Evolutionary conservation across 2,113 vertebrate genomes (phyloP), one percentile per base, ranked within the genome.

Genomic region (Microtus montanus): DNA sequence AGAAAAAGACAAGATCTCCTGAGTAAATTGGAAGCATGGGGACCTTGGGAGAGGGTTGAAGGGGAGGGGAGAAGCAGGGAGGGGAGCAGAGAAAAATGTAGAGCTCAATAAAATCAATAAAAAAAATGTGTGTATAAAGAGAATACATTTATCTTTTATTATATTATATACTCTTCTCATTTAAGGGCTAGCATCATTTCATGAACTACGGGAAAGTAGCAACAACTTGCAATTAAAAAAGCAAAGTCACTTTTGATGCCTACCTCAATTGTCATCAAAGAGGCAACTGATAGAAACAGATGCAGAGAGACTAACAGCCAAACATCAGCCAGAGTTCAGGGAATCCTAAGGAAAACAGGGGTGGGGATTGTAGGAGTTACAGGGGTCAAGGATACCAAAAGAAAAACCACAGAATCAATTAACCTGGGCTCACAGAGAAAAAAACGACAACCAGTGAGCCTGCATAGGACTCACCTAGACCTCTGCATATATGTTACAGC

Each of bases 151-250:
- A 91, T 86, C 26, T 10, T 28, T 93, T 95, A 90, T 52, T 64
- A 80, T 14, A 71, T 78, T 41, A 91, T 77, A 74, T 61, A 80
- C 24, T 91, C 49, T 68, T 87, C 12, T 41, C 74, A 5, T 73
- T 92, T 88, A 91, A 95, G 87, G 44, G 30, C 3, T 94, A 10
- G 63, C 90, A 94, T 90, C 28, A 94, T 77, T 79, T 64, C 66
- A 92, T 44, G 44, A 89, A 79, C 49, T 68, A 80, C 19, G 66
- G 87, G 75, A 15, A 95, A 58, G 35, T 82, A 11, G 41, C 9
- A 74, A 74, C 35, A 74, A 74, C 35, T 90, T 92, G 15, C 54
- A 87, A 89, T 77, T 92, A 7, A 49, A 80, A 82, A 84, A 78
- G 35, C 30, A 54, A 54, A 73, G 49, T 70, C 73, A 71, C 84